Conservation (phyloP, 2,797 vertebrate genomes). For the Tympanoctomys barrerae region DNA sequence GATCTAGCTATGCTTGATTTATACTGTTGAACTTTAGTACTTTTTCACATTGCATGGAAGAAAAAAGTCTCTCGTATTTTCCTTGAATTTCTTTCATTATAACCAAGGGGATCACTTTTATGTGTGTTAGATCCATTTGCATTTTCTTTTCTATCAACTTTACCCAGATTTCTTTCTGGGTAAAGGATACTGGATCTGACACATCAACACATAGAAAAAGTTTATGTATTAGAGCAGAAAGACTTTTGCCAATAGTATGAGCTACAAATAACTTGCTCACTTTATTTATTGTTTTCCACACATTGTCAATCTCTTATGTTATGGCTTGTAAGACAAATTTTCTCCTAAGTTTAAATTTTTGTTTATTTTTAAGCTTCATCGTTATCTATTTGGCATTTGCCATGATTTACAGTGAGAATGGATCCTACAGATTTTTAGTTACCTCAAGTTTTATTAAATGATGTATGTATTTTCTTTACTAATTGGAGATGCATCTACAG, state of each 20-base stretch:
- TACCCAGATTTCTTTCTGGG: background rate
- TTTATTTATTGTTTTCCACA: background rate
- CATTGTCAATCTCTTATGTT: background rate
- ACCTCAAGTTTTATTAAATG: background rate
- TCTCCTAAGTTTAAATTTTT: background rate
- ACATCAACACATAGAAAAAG: background rate
- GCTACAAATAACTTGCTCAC: background rate
- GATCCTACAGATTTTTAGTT: background rate
- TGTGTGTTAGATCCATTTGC: background rate
- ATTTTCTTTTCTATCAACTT: background rate
- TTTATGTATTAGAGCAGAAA: background rate
- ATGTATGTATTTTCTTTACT: background rate
- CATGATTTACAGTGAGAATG: background rate
- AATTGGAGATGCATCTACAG: background rate
- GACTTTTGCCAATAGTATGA: background rate
- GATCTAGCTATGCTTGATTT: background rate
- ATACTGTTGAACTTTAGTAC: background rate
- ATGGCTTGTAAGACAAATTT: background rate
- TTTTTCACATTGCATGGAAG: background rate
- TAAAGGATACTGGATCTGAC: background rate
- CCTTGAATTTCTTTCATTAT: background rate
- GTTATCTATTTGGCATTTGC: background rate
- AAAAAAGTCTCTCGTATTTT: background rate
- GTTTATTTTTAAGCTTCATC: background rate
- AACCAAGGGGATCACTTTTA: background rate